Evolutionary conservation across 2,113 vertebrate species (phyloP), one percentile per base, ranked within the genome.

Genomic region (Oncorhynchus nerka): DNA sequence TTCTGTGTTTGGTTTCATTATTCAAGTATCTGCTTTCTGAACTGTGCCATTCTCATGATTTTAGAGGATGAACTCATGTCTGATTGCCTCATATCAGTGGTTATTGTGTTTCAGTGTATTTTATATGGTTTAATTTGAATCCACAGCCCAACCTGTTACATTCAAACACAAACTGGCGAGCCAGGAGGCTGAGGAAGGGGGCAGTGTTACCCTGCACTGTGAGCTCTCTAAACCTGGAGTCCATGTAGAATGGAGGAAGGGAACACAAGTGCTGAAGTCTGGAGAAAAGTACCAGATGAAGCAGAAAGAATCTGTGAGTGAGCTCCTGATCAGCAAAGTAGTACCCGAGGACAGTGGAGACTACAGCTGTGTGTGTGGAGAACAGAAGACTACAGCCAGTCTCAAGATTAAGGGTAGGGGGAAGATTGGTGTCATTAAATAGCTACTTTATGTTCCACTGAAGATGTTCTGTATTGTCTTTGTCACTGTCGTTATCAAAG

Each of bases 241-340:
- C 9, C 75, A 84, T 0, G 93, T 94, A 7, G 91, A 93, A 81
- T 96, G 95, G 95, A 95, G 89, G 79, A 95, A 93, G 84, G 94
- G 90, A 2, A 79, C 89, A 19, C 68, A 88, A 55, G 85, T 90
- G 2, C 83, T 96, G n/a, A 87, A 81, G 68, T 90, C 92, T 3
- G 89, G 93, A 0, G 86, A 83, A 3, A 95, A 85, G 75, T 92
- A 92, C 85, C 84, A 93, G 77, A 88, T 91, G 12, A 93, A 82
- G 78, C 94, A 88, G 80, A 85, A 57, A 39, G 93, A 88, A 39
- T 79, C 75, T 9, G 3, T 70, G 3, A 88, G 74, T 16, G 92
- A 96, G 80, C 92, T 97, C 51, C 3, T 93, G 20, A 93, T 97
- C 68, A 59, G 1, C 74, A 90, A 91, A 26, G 79, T 95, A 70